Evolutionary conservation across 1,140 invertebrate genomes (phyloP), one percentile per base, ranked within the genome.

Genomic region (Meloidogyne exigua): DNA sequence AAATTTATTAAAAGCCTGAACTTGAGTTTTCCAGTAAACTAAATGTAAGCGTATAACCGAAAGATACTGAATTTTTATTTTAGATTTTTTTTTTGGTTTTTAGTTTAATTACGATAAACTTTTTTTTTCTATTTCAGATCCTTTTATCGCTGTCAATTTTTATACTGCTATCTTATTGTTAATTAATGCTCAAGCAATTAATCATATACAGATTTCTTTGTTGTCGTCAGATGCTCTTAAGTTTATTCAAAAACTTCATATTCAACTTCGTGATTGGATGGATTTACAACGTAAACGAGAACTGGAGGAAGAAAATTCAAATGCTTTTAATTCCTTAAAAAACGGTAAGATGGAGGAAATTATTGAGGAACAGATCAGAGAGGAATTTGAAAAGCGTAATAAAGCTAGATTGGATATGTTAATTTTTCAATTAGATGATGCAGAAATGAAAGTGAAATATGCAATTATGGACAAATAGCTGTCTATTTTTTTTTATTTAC

Each of bases 381-480:
- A 36, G 28, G 18, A 57, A 57, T n/a, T 18, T 36, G 57, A 65
- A 65, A 21, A 73, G 11, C 44, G 65, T 1, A 23, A 73, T 13
- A 62, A 15, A 36, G n/a, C n/a, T n/a, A 65, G 72, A 21, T 21
- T 73, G 39, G 39, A 23, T n/a, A 73, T 73, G 44, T 32, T 73
- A 12, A n/a, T 23, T 39, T 73, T 73, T 36, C 72, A 73, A 28
- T 65, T 73, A 5, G 72, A 73, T n/a, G 57, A 73, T 10, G 72
- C 72, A 36, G 72, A 26, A 64, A 57, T 7, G 49, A n/a, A n/a
- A 57, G 18, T 57, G 21, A 57, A n/a, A n/a, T 18, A 57, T 9
- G n/a, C 18, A n/a, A 57, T 57, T 49, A n/a, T 57, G 49, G 21
- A 57, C 1, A 57, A 57, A 57, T 57, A 15, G 9, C 12, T 42